Evolutionary conservation across 2,888 invertebrate species (phyloP).

Genomic region (Busseola fusca): DNA sequence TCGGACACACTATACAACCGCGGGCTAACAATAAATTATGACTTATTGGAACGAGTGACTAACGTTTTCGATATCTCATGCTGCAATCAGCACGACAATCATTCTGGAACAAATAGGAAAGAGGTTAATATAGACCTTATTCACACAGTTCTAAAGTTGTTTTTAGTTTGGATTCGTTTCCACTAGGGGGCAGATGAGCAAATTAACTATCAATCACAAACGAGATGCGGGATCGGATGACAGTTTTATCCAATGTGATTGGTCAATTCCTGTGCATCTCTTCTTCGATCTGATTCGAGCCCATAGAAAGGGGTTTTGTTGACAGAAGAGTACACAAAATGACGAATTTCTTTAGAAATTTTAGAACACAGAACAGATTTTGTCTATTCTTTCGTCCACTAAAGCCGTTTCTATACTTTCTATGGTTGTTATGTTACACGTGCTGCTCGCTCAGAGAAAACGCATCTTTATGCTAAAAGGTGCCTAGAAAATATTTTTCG

Average conservation of each 20-base stretch:
- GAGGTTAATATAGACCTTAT: conserved; percentile 7
- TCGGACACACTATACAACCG: conserved; percentile 59
- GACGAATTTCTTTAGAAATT: neutral
- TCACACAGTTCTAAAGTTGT: neutral
- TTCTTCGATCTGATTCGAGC: neutral
- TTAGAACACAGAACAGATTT: neutral
- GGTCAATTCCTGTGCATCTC: neutral
- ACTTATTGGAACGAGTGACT: conserved; percentile 71
- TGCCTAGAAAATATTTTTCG: too few relatives aligned
- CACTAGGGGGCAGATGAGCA: neutral
- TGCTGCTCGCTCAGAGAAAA: neutral
- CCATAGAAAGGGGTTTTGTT: neutral
- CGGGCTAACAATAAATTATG: conserved; percentile 68
- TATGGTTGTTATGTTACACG: neutral
- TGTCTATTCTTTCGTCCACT: neutral
- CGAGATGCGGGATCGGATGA: neutral
- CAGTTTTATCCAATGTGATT: neutral
- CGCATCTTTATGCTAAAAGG: too few relatives aligned
- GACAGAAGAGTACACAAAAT: neutral
- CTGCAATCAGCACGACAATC: conserved; percentile 86
- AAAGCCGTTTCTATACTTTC: neutral
- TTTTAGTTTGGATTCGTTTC: neutral
- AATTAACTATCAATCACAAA: conserved; percentile 3
- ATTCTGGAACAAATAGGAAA: conserved; percentile 80
- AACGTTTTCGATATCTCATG: conserved; percentile 69